Base-by-base conservation (phyloP, 1,140 invertebrate species). In the Bombus confusus region DNA sequence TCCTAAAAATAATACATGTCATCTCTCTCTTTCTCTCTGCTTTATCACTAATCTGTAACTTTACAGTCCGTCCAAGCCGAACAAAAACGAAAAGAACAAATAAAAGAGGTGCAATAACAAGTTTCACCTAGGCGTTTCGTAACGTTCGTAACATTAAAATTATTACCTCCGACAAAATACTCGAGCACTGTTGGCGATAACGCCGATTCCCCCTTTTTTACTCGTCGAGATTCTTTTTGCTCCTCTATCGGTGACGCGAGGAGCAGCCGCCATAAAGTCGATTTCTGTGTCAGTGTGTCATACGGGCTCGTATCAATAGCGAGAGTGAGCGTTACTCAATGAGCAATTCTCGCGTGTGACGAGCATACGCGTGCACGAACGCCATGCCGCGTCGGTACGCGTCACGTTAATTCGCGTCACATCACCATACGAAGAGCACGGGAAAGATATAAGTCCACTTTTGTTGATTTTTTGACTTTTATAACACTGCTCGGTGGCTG, bases 201-300 rank as follows among this genome's bases (percentile, higher is more conserved):
- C 71, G 15, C 22, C 18, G 41, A 15, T n/a, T 31, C 41, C 72
- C n/a, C 8, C n/a, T 41, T 22, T 28, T 39, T 8, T 10, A 22
- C 9, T 10, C 66, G 0, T 9, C 64, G 15, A 8, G 64, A 66
- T 66, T 68, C 34, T 75, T 18, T 28, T 15, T 13, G 1, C 9
- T 71, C 28, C 39, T 10, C 41, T 31, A 15, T 22, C 5, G 12
- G 10, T 9, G 22, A 59, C 13, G 39, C 25, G 47, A 1, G 15
- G 12, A 64, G 34, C 64, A 18, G 18, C 34, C 73, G 37, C 31
- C 31, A 71, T 83, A 86, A n/a, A 86, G 69, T 81, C 57, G 62
- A 88, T 72, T 90, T 91, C 43, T 88, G 83, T 90, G 90, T 91
- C 88, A 91, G 86, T 88, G 59, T 92, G 90, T 86, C 86, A 86